phyloP scores from a whole-genome alignment of 2,113 vertebrate genomes.

The Sinocyclocheilus anshuiensis region DNA sequence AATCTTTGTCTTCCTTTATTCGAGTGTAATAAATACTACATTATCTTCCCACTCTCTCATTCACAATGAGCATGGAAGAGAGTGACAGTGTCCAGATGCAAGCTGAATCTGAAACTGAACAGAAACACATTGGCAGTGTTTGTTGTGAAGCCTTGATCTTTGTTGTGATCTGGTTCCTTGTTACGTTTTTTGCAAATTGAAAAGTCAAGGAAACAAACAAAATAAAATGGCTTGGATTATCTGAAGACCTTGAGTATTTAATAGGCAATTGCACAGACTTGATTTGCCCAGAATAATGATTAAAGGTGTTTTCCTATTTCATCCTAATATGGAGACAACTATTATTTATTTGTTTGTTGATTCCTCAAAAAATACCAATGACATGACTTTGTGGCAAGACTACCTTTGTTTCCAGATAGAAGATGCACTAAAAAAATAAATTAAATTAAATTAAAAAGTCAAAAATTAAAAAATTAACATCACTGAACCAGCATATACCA shows the following conservation, averaged over 20 bases:
- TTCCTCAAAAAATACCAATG: too few relatives aligned
- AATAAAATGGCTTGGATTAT: constrained; percentile 10
- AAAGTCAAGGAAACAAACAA: constrained; percentile 1
- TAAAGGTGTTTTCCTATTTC: neutral
- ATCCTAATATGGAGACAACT: neutral
- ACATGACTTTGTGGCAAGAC: too few relatives aligned
- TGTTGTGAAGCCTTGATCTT: neutral
- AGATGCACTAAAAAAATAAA: too few relatives aligned
- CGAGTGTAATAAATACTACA: neutral
- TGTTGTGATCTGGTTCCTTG: constrained; percentile 6
- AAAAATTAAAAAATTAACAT: too few relatives aligned
- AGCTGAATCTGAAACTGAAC: neutral
- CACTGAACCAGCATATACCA: too few relatives aligned
- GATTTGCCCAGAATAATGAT: neutral
- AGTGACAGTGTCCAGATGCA: neutral
- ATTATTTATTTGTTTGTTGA: too few relatives aligned
- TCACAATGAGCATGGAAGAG: neutral
- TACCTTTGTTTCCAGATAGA: too few relatives aligned
- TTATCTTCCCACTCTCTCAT: neutral
- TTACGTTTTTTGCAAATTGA: neutral
- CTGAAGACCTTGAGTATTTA: constrained; percentile 4
- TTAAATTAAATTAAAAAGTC: too few relatives aligned
- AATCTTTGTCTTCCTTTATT: neutral
- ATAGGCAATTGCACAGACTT: neutral
- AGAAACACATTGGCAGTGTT: neutral